Evolutionary conservation across 2,888 invertebrate species (phyloP).

Genomic region (Agapostemon virescens): DNA sequence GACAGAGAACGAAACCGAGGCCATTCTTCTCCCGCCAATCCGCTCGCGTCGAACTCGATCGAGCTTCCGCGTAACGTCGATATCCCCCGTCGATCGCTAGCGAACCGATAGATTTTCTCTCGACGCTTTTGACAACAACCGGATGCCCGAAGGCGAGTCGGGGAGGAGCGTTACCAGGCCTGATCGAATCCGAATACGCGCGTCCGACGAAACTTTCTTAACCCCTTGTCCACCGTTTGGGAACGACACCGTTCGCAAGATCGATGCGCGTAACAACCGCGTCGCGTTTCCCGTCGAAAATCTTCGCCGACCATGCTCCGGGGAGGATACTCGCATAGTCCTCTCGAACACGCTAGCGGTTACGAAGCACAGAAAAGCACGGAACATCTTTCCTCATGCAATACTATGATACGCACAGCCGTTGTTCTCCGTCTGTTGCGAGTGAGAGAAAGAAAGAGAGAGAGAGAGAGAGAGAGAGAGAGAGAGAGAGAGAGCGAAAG

Average conservation of each 20-base stretch:
- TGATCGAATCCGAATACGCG: too few species aligned
- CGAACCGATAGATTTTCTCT: background rate
- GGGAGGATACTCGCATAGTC: background rate
- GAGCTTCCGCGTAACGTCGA: background rate
- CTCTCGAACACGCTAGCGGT: constrained; percentile 11
- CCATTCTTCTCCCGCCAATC: background rate
- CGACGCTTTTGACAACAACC: background rate
- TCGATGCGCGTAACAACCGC: too few species aligned
- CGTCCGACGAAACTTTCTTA: too few species aligned
- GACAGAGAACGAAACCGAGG: background rate
- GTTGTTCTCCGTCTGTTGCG: constrained; percentile 15
- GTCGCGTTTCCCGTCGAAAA: background rate
- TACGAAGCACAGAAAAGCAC: constrained; percentile 56
- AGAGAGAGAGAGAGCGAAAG: too few species aligned
- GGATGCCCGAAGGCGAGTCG: too few species aligned
- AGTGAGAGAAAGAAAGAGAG: too few species aligned
- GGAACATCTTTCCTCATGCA: constrained; percentile 53
- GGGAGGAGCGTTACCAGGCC: background rate
- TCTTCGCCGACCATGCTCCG: background rate
- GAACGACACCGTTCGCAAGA: too few species aligned
- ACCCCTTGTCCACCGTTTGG: too few species aligned
- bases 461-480: too few species aligned
- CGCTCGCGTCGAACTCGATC: background rate
- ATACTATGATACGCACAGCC: constrained; percentile 19
- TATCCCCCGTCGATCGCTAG: background rate